Evolutionary conservation across 2,888 invertebrate species (phyloP).

Genomic region (Globia sparganii): DNA sequence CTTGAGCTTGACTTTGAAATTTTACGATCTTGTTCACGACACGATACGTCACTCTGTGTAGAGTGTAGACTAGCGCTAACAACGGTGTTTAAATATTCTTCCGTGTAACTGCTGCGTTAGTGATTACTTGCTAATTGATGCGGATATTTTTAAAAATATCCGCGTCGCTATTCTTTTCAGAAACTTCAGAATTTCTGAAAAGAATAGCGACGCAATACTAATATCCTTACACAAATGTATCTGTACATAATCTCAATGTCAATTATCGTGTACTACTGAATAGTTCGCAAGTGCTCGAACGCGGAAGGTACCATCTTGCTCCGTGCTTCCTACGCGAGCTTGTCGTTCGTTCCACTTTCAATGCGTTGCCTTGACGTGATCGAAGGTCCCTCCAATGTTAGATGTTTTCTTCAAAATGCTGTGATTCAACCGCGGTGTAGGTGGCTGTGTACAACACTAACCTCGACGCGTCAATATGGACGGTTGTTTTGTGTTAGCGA

Average conservation of each 20-base stretch:
- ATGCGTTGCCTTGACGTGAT: slow-evolving; percentile 63
- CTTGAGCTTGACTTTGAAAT: slow-evolving; percentile 64
- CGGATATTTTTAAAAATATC: slow-evolving; percentile 35
- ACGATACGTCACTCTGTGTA: neutral
- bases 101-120: slow-evolving; percentile 13
- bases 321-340: slow-evolving; percentile 57
- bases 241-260: slow-evolving; percentile 43
- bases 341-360: slow-evolving; percentile 64
- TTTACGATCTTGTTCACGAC: slow-evolving; percentile 19
- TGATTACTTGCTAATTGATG: slow-evolving; percentile 25
- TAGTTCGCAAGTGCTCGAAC: slow-evolving; percentile 22
- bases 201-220: slow-evolving; percentile 17
- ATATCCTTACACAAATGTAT: slow-evolving; percentile 14
- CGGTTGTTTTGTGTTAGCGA: slow-evolving; percentile 52
- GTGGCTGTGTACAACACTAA: slow-evolving; percentile 47
- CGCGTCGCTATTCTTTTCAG: no score
- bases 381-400: slow-evolving; percentile 65
- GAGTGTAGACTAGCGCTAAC: slow-evolving; percentile 12
- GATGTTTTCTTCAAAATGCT: slow-evolving; percentile 62
- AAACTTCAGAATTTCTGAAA: neutral
- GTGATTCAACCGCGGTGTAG: slow-evolving; percentile 64
- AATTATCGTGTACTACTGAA: slow-evolving; percentile 29
- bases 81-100: slow-evolving; percentile 22
- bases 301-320: slow-evolving; percentile 66
- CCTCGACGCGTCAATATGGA: slow-evolving; percentile 57